These are phyloP conservation scores for Callipepla californica DNA, from an alignment of 2,113 vertebrate species.

Conservation along the genomic window DNA sequence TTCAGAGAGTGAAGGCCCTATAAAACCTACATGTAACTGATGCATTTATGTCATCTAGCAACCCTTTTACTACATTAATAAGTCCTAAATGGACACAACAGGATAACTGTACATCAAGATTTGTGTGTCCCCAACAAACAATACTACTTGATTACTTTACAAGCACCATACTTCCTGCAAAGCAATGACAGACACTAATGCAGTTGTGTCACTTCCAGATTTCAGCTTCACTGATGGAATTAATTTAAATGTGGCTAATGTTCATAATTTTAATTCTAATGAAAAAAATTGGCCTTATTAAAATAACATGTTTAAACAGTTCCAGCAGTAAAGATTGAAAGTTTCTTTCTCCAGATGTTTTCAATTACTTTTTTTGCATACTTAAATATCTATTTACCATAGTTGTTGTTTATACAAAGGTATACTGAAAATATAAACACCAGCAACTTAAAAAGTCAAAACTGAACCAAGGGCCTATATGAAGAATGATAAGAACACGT, in stretches of 20 bases:
- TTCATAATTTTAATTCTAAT: background rate
- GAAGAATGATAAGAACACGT: background rate
- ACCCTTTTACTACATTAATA: background rate
- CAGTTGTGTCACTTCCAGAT: background rate
- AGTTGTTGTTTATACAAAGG: background rate
- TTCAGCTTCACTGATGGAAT: background rate
- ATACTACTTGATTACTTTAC: background rate
- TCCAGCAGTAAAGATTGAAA: background rate
- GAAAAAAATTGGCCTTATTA: background rate
- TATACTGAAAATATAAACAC: constrained; percentile 5
- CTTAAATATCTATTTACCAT: background rate
- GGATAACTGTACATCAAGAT: background rate
- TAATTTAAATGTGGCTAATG: background rate
- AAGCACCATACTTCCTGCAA: background rate
- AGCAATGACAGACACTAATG: background rate
- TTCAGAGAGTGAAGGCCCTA: background rate
- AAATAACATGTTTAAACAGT: background rate
- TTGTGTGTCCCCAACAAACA: background rate
- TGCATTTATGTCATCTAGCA: background rate
- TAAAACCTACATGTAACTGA: background rate
- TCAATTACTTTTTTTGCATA: background rate
- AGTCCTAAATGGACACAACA: background rate
- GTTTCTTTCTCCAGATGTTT: background rate
- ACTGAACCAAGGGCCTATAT: background rate
- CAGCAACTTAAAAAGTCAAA: background rate